Base-by-base conservation (phyloP, 2,797 vertebrate genomes). In the Schizothorax lantsangensis region DNA sequence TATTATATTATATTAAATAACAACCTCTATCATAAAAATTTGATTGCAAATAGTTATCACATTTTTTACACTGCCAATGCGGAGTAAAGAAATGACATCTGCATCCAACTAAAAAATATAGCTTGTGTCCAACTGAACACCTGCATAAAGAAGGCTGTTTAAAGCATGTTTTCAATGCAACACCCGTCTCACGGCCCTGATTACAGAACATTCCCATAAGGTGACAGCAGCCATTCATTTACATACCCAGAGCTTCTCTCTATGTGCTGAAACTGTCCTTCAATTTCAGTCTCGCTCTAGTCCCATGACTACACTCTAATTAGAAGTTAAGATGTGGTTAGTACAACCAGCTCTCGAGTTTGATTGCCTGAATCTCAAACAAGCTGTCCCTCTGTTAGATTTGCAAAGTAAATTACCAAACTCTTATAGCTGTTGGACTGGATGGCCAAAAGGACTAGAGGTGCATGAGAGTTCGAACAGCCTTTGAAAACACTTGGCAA, bases 301-400 rank as follows among this genome's bases (percentile, higher is more conserved):
- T 66, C 59, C 79, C 62, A 47, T 15, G 79, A 81, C 79, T 66
- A 80, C 79, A 36, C 64, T 52, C 80, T 68, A 81, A 71, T 71
- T 71, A 71, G 2, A 81, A 81, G 64, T 81, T 68, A 81, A 69
- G 64, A 81, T 52, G 64, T 80, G 80, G 64, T 49, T 52, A 7
- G 45, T 38, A 52, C 64, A 36, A 81, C 30, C 45, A 81, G 80
- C 45, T 69, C 80, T 81, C 33, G 2, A 54, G 85, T 81, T 62
- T 81, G 54, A 82, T 62, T 82, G 49, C 59, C 73, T 30, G 52
- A 38, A 79, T 64, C 80, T 21, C 64, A 81, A 81, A 69, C 64
- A 81, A 69, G 45, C 12, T 38, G 64, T 81, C 45, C 64, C 15
- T 12, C 64, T 69, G 64, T 81, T 71, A 38, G 21, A 69, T 71